phyloP scores from a whole-genome alignment of 2,113 vertebrate genomes.

The Canis aureus region DNA sequence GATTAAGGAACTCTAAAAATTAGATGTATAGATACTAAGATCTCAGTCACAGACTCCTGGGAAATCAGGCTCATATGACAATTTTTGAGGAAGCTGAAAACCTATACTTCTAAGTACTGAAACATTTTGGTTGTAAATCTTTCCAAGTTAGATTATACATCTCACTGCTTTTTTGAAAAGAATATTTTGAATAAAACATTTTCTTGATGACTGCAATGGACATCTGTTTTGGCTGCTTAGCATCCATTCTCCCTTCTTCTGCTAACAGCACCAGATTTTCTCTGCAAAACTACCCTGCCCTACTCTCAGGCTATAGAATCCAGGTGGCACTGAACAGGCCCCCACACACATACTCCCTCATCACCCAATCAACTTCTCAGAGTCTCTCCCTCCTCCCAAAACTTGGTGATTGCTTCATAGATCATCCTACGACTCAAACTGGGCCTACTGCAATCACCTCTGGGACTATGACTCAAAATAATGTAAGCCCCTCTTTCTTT shows the following conservation, averaged over 20 bases:
- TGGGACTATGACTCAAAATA: conserved; percentile 1
- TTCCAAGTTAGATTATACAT: conserved; percentile 54
- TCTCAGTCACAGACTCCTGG: not conserved
- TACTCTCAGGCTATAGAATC: not conserved
- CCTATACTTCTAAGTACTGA: conserved; percentile 25
- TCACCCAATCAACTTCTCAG: not conserved
- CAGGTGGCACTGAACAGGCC: not conserved
- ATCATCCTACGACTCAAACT: not conserved
- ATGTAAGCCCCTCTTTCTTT: conserved; percentile 4
- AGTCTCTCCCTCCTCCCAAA: not conserved
- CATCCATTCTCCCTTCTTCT: not conserved
- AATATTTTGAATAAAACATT: conserved; percentile 53
- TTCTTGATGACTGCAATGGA: conserved; percentile 9
- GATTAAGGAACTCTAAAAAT: conserved; percentile 44
- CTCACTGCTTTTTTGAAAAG: conserved; percentile 22
- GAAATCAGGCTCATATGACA: not conserved
- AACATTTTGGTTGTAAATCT: conserved; percentile 56
- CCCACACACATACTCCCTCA: not conserved
- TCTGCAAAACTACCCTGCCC: not conserved
- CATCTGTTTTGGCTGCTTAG: not conserved
- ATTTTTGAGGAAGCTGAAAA: conserved; percentile 54
- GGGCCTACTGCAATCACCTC: not conserved
- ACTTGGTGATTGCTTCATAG: not conserved
- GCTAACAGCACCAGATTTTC: conserved; percentile 13
- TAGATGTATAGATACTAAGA: not conserved